Percentiles rank a stretch among this genome's conserved stretches.
phyloP scores from a whole-genome alignment of 2,113 vertebrate genomes.

The Gobiocypris rarus region DNA sequence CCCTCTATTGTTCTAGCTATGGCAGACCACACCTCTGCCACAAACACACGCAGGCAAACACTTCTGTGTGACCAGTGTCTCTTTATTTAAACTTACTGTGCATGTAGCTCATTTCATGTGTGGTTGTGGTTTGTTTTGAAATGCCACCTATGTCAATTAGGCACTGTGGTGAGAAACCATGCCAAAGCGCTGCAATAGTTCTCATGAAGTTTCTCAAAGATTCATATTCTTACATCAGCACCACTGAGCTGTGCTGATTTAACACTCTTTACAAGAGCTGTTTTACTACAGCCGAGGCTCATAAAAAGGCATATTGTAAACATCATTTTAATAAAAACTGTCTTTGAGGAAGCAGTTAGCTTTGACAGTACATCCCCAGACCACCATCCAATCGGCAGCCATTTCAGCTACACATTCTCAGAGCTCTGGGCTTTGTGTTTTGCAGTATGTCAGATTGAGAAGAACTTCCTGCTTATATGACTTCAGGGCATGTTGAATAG shows the following conservation, averaged over 20 bases:
- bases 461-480: conserved; percentile 43
- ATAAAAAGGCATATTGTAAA: conserved; percentile 39
- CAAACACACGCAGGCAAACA: conserved; percentile 37
- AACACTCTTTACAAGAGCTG: conserved; percentile 32
- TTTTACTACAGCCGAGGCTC: conserved; percentile 26
- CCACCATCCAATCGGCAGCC: neutral
- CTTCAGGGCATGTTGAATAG: conserved; percentile 44
- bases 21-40: conserved; percentile 14
- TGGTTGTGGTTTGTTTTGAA: conserved; percentile 18
- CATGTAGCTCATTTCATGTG: neutral
- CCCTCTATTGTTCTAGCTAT: conserved; percentile 31
- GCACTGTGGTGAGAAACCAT: neutral
- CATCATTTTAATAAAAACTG: conserved; percentile 39
- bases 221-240: conserved; percentile 43
- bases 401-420: conserved; percentile 21
- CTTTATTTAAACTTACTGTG: conserved; percentile 16
- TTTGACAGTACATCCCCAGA: conserved; percentile 34
- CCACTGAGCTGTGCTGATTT: conserved; percentile 23
- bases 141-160: conserved; percentile 19
- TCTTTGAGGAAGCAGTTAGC: conserved; percentile 29
- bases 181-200: conserved; percentile 20
- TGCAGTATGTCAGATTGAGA: conserved; percentile 32
- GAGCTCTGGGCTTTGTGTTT: conserved; percentile 34
- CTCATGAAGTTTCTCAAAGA: conserved; percentile 31
- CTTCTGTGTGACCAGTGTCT: neutral